Conservation (phyloP, 2,888 invertebrate genomes). For the Papilio elwesi region DNA sequence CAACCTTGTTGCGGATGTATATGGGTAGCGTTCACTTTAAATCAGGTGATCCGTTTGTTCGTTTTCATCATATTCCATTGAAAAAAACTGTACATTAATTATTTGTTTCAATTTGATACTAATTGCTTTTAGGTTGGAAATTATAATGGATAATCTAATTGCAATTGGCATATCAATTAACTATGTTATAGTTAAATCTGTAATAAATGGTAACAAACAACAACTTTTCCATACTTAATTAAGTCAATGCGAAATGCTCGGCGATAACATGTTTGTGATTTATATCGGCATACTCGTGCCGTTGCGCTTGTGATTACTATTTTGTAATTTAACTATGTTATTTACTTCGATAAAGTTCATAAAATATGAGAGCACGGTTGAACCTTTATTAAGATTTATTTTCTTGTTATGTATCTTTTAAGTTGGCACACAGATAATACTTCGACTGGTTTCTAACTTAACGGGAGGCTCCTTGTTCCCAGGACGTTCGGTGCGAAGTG, state of each 20-base stretch:
- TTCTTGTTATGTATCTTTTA: too few species aligned
- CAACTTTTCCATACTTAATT: background rate
- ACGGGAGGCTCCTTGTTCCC: slow-evolving; percentile 47
- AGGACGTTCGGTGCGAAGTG: slow-evolving; percentile 99
- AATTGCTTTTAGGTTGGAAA: slow-evolving; percentile 1
- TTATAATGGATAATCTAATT: slow-evolving; percentile 7
- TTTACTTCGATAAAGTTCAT: too few species aligned
- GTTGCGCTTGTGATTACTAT: slow-evolving; percentile 2
- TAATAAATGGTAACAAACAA: background rate
- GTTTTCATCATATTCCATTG: too few species aligned
- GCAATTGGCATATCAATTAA: slow-evolving; percentile 16
- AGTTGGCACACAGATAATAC: background rate
- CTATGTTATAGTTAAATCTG: background rate
- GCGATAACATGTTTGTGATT: slow-evolving; percentile 21
- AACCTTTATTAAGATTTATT: too few species aligned
- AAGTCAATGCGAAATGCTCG: slow-evolving; percentile 18
- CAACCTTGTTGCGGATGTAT: too few species aligned
- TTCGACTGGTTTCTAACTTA: slow-evolving; percentile 19
- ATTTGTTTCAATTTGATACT: background rate
- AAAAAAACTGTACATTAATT: slow-evolving; percentile 1
- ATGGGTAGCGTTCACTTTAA: too few species aligned
- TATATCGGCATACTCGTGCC: background rate
- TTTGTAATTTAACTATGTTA: background rate
- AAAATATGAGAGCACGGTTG: too few species aligned
- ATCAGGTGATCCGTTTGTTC: too few species aligned